Evolutionary conservation across 2,113 vertebrate species (phyloP), one percentile per base, ranked within the genome.

Genomic region (Bufo gargarizans): DNA sequence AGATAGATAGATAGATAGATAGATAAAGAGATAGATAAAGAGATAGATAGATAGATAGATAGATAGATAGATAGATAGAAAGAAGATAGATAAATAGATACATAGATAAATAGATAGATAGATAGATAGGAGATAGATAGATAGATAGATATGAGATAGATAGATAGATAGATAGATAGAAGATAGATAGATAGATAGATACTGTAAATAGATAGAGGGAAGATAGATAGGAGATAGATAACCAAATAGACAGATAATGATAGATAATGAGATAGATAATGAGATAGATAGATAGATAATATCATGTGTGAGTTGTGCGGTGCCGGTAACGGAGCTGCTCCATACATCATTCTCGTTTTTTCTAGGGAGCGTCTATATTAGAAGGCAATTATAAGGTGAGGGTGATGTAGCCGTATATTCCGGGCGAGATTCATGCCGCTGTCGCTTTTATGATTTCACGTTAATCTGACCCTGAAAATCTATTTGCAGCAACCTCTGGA

Each of bases 401-500:
- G 17, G 49, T 67, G 20, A 84, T 16, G 65, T 33, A 7, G 47
- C 65, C 22, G 50, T 84, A 69, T 71, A 69, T 84, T 84, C 9
- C n/a, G 16, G n/a, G 14, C 43, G 43, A 69, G 56, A 55, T 53
- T 83, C 63, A 69, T 33, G 19, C 10, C 63, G 56, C 19, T 49
- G 19, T 16, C 6, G 20, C 82, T 86, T 86, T 78, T 86, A 78
- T 86, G 74, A 65, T 86, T 86, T 77, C 71, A 33, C 56, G 33
- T 86, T 77, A 78, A 65, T 78, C 74, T 86, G 85, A 86, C 72
- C 85, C 74, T 78, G 85, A 86, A 77, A 86, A 63, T 43, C 74
- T 65, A 65, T 86, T 86, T 86, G 55, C 74, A 55, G 74, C 71
- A 56, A 77, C 74, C 74, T 78, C 59, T 78, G 85, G 85, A 86